Base-by-base conservation (phyloP, 2,113 vertebrate species). In the Sarotherodon lohbergeri region DNA sequence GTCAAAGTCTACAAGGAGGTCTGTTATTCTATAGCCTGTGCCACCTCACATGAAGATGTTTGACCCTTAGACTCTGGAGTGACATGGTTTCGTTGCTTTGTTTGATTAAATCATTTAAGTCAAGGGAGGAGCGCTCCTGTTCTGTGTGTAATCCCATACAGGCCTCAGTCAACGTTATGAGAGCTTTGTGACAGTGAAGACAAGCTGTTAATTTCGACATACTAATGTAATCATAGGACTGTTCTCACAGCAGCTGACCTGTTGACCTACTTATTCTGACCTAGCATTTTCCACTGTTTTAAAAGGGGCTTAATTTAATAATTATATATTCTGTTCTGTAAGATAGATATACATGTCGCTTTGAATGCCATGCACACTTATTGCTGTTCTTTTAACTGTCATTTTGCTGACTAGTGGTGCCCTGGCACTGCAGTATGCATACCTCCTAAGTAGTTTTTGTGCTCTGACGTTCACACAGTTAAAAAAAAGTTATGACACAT, bases 51-150 rank as follows among this genome's bases (percentile, higher is more conserved):
- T 36, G 41, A 4, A 39, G 7, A 81, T 79, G 16, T 85, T 50
- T 95, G 93, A 95, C 93, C 94, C 80, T 95, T 94, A 91, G 92
- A 95, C 96, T 89, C 84, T 87, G 29, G 36, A 59, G 32, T 84
- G 56, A 52, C 68, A 39, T 32, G 46, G 73, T 56, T 4, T 7
- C 41, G n/a, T 61, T 22, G 19, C 54, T 39, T 13, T 66, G 7
- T 9, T 57, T 27, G 19, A 52, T 66, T 1, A 56, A 54, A 81
- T 73, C 12, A 2, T 59, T 29, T n/a, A 46, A 71, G n/a, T 29
- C 22, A 29, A 24, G 22, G n/a, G 59, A 61, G 73, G 54, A 50
- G 6, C 3, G 14, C 7, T 63, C 4, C 19, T 57, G 56, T 9
- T 59, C 24, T 39, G 5, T 73, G 4, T 71, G 4, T 79, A 81